A percentile compares a stretch with the other conserved stretches of the same genome.
phyloP scores from a whole-genome alignment of 2,888 invertebrate genomes.

The Limnephilus rhombicus region DNA sequence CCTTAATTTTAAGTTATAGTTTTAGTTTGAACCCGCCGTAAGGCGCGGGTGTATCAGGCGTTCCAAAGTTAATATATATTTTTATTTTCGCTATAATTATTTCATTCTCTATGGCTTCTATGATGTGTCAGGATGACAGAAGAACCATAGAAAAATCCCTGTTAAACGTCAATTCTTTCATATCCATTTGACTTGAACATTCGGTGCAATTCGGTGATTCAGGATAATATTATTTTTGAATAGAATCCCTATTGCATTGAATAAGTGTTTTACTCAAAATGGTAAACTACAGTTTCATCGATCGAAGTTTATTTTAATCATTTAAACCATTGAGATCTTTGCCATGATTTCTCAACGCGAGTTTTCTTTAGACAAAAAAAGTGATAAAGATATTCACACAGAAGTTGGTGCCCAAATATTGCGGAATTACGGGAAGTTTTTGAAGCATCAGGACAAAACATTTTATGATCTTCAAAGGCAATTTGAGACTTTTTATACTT shows the following conservation, averaged over 20 bases:
- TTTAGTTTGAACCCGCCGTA: no score
- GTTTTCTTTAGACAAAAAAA: constrained; percentile 12
- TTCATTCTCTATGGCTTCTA: no score
- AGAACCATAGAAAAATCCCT: not conserved
- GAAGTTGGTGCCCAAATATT: constrained; percentile 74
- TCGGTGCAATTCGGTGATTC: not conserved
- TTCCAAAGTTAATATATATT: no score
- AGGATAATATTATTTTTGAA: not conserved
- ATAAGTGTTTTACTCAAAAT: not conserved
- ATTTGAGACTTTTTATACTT: constrained; percentile 24
- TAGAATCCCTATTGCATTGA: not conserved
- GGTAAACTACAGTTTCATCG: not conserved
- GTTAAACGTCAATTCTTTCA: not conserved
- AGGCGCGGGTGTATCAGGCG: no score
- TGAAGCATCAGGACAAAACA: constrained; percentile 73
- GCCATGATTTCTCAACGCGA: constrained; percentile 31
- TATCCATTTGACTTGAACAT: not conserved
- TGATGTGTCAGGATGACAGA: not conserved
- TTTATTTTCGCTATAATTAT: no score
- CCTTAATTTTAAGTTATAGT: no score
- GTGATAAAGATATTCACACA: constrained; percentile 22
- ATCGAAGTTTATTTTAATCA: not conserved
- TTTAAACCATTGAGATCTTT: not conserved
- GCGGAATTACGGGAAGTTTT: constrained; percentile 74
- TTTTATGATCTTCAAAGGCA: constrained; percentile 66